These are phyloP conservation scores for Mactromeris polynyma DNA, from an alignment of 2,888 invertebrate species.

Conservation along the genomic window DNA sequence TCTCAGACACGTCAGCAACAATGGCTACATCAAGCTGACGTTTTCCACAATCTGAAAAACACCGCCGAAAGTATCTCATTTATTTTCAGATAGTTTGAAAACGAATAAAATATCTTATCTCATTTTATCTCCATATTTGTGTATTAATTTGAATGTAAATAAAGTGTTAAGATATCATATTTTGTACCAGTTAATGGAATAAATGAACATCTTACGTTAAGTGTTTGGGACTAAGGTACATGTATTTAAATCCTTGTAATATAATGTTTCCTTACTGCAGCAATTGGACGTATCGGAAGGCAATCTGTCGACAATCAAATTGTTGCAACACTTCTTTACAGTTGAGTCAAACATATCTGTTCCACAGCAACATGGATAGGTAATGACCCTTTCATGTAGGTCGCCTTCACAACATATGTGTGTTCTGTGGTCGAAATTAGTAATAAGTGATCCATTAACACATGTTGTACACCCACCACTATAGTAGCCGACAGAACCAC, in stretches of 20 bases:
- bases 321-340: neutral
- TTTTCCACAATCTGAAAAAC: slow-evolving; percentile 32
- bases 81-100: neutral
- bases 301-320: neutral
- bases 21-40: slow-evolving; percentile 34
- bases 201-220: too few species aligned
- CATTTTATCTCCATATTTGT: too few species aligned
- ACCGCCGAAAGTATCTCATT: too few species aligned
- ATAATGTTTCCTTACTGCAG: slow-evolving; percentile 22
- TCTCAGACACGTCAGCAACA: slow-evolving; percentile 43
- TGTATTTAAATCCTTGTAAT: neutral
- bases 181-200: too few species aligned
- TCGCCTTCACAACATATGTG: slow-evolving; percentile 18
- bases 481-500: neutral
- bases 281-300: neutral
- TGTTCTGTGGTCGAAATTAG: neutral
- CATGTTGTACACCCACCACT: neutral
- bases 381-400: neutral
- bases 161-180: too few species aligned
- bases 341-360: neutral
- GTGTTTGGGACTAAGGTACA: too few species aligned
- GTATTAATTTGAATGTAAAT: too few species aligned
- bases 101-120: neutral
- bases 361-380: slow-evolving; percentile 22
- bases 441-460: neutral